phyloP scores from a whole-genome alignment of 2,888 invertebrate genomes.

The Lasioglossum vierecki region DNA sequence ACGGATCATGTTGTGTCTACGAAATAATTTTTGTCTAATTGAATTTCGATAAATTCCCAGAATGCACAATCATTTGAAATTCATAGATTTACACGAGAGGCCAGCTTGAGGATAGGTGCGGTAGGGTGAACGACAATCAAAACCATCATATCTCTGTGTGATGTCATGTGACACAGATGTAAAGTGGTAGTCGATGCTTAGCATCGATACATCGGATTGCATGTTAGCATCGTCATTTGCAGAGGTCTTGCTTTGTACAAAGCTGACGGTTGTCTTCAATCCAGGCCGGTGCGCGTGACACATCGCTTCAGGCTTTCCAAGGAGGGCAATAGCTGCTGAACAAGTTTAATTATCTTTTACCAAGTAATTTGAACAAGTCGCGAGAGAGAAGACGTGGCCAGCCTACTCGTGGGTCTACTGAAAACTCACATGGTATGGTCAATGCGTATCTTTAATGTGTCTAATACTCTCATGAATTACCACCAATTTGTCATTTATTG shows the following conservation, averaged over 20 bases:
- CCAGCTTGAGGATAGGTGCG: slow-evolving; percentile 74
- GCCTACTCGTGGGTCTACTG: slow-evolving; percentile 83
- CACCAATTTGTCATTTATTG: slow-evolving; percentile 78
- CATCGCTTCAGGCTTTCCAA: slow-evolving; percentile 73
- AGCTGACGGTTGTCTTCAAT: slow-evolving; percentile 76
- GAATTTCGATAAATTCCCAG: neutral
- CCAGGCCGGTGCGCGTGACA: slow-evolving; percentile 71
- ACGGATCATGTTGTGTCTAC: neutral
- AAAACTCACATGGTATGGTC: slow-evolving; percentile 83
- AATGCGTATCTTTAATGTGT: slow-evolving; percentile 75
- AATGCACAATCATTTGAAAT: slow-evolving; percentile 13
- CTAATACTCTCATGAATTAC: slow-evolving; percentile 69
- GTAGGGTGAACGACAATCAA: slow-evolving; percentile 81
- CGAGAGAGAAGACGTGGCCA: slow-evolving; percentile 80
- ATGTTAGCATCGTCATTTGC: slow-evolving; percentile 78
- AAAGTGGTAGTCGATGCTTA: slow-evolving; percentile 81
- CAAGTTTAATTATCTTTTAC: slow-evolving; percentile 83
- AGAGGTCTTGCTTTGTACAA: slow-evolving; percentile 79
- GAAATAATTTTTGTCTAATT: neutral
- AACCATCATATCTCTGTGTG: slow-evolving; percentile 83
- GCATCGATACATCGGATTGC: slow-evolving; percentile 80
- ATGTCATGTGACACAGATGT: slow-evolving; percentile 82
- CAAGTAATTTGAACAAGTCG: slow-evolving; percentile 75
- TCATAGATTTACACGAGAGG: slow-evolving; percentile 75
- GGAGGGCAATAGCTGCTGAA: slow-evolving; percentile 82